Evolutionary conservation across 2,888 invertebrate species (phyloP).

Genomic region (Amphipyra berbera): DNA sequence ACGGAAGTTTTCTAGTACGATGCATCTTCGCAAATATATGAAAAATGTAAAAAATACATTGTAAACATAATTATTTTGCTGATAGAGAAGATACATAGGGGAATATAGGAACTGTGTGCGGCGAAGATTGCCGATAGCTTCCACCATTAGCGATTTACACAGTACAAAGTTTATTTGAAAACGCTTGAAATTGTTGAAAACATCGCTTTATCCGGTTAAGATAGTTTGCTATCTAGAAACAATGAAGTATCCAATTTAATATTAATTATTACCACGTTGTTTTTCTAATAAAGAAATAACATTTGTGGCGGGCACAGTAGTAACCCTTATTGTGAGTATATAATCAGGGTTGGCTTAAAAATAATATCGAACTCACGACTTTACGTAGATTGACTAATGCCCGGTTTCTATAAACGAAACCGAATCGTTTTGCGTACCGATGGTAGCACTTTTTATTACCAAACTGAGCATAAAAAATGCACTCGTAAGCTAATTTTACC

Average conservation of each 20-base stretch:
- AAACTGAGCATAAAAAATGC: too few species aligned
- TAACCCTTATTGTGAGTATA: too few species aligned
- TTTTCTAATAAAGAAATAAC: too few species aligned
- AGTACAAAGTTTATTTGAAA: conserved; percentile 19
- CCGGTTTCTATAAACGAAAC: too few species aligned
- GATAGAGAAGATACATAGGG: conserved; percentile 37
- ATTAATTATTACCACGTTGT: conserved; percentile 5
- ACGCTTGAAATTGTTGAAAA: conserved; percentile 28
- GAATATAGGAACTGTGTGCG: conserved; percentile 14
- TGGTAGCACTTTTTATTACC: too few species aligned
- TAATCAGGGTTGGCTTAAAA: too few species aligned
- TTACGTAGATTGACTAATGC: too few species aligned
- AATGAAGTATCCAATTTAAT: conserved; percentile 4
- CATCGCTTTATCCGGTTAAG: conserved; percentile 17
- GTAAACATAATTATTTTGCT: conserved; percentile 64
- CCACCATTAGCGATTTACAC: conserved; percentile 6
- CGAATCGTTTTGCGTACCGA: too few species aligned
- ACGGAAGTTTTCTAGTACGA: conserved; percentile 68
- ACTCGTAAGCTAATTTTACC: too few species aligned
- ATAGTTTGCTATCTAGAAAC: conserved; percentile 12
- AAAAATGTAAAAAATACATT: conserved; percentile 57
- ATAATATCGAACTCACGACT: too few species aligned
- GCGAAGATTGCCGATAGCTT: conserved; percentile 17
- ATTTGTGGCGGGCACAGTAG: too few species aligned
- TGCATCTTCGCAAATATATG: conserved; percentile 61